Conservation (phyloP, 2,113 vertebrate species). For the Desmodus rotundus region DNA sequence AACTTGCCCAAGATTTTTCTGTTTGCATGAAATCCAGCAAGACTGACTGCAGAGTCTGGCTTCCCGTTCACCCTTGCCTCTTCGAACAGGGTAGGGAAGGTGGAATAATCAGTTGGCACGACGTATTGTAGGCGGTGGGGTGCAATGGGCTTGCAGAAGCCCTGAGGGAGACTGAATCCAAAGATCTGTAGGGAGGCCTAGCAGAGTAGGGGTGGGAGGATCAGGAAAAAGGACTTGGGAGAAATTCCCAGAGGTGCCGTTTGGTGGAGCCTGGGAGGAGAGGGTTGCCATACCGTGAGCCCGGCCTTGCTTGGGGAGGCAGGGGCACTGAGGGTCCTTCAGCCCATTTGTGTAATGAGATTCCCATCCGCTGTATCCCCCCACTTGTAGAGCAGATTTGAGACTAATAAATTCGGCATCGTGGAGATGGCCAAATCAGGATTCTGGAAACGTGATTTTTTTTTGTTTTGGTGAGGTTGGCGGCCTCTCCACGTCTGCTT, state of each 20-base stretch:
- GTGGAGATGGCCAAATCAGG: not conserved
- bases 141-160: not conserved
- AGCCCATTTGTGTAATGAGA: not conserved
- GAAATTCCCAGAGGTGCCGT: not conserved
- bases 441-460: constrained; percentile 10
- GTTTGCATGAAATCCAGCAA: not conserved
- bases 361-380: not conserved
- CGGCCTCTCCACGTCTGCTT: not conserved
- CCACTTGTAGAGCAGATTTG: not conserved
- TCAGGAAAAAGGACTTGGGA: not conserved
- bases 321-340: not conserved
- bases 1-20: not conserved
- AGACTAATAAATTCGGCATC: not conserved
- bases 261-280: not conserved
- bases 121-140: not conserved
- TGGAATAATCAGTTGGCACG: not conserved
- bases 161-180: not conserved
- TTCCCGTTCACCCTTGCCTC: not conserved
- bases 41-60: not conserved
- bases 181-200: not conserved
- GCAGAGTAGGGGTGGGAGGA: not conserved
- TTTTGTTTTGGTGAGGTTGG: constrained; percentile 42
- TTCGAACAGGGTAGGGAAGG: not conserved
- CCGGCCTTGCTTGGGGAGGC: not conserved
- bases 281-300: not conserved